Base-by-base conservation (phyloP, 2,113 vertebrate genomes). In the Romanogobio albipinnatus region DNA sequence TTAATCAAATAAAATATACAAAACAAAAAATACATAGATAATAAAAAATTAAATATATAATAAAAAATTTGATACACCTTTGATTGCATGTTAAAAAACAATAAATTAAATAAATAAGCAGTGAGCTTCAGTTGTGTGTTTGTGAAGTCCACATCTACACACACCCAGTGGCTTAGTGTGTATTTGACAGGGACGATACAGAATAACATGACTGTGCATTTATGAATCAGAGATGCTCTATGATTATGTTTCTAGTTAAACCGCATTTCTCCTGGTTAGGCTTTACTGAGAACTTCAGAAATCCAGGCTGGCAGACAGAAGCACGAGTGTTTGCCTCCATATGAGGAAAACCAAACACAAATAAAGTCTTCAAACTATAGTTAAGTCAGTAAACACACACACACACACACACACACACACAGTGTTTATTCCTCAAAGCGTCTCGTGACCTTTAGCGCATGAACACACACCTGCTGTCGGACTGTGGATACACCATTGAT, bases 381-480 rank as follows among this genome's bases (percentile, higher is more conserved):
- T 36, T 0, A 29, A 29, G 29, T 29, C 29, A 47, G 45, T 47
- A 10, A 62, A 64, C 24, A 26, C 24, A 64, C 10, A 62, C 43
- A 43, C 6, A 43, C 43, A 43, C 43, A 45, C 45, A 47, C 45
- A 47, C 45, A 47, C 47, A 47, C 47, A 49, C 47, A 49, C 61
- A 39, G 33, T 39, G 15, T 70, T 22, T 39, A 1, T 39, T 9
- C 36, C 64, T 68, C 64, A 36, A 68, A 39, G 64, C 29, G 33
- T 9, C 66, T 39, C 15, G 26, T 70, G 66, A 70, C 66, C 66
- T 70, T 70, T 70, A 70, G 64, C 3, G 64, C 64, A 68, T 9
- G 64, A 68, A 70, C 66, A 70, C 66, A 39, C 64, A 9, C 64
- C 62, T 36, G 29, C 64, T 68, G 64, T 68, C 33, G 33, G 15